Evolutionary conservation across 2,888 invertebrate species (phyloP).

Genomic region (Cheilosia vulpina): DNA sequence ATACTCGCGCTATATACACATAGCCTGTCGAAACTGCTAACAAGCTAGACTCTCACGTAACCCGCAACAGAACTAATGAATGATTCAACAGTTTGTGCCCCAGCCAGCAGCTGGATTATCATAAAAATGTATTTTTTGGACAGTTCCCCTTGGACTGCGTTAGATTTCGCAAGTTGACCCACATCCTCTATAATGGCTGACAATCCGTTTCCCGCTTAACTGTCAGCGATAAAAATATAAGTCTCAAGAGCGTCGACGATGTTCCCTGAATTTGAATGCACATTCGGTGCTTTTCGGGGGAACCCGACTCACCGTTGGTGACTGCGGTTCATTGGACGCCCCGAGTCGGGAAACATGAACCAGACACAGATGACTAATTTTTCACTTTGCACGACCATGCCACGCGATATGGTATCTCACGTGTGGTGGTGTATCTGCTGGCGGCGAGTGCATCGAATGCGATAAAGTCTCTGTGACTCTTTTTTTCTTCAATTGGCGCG

Average conservation of each 20-base stretch:
- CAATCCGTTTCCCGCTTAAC: constrained; percentile 15
- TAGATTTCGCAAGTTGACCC: constrained; percentile 48
- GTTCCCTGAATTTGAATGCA: constrained; percentile 52
- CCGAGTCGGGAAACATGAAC: constrained; percentile 62
- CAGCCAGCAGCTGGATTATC: constrained; percentile 13
- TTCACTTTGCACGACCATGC: constrained; percentile 34
- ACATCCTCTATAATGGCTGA: constrained; percentile 19
- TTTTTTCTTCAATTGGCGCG: constrained; percentile 36
- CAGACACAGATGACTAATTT: constrained; percentile 60
- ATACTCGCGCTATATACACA: background rate
- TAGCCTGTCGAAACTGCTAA: constrained; percentile 43
- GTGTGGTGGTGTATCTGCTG: background rate
- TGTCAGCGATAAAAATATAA: constrained; percentile 27
- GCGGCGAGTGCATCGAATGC: constrained; percentile 16
- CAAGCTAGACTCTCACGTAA: constrained; percentile 45
- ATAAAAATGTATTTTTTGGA: constrained; percentile 43
- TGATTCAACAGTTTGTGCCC: constrained; percentile 39
- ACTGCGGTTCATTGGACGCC: constrained; percentile 58
- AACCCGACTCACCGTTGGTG: constrained; percentile 30
- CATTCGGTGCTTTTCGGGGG: constrained; percentile 18
- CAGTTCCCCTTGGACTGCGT: constrained; percentile 13
- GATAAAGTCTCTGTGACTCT: constrained; percentile 54
- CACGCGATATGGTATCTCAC: constrained; percentile 37
- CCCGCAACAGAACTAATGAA: constrained; percentile 36
- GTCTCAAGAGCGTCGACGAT: constrained; percentile 20